Evolutionary conservation across 2,113 vertebrate species (phyloP).

Genomic region (Taurulus bubalis): DNA sequence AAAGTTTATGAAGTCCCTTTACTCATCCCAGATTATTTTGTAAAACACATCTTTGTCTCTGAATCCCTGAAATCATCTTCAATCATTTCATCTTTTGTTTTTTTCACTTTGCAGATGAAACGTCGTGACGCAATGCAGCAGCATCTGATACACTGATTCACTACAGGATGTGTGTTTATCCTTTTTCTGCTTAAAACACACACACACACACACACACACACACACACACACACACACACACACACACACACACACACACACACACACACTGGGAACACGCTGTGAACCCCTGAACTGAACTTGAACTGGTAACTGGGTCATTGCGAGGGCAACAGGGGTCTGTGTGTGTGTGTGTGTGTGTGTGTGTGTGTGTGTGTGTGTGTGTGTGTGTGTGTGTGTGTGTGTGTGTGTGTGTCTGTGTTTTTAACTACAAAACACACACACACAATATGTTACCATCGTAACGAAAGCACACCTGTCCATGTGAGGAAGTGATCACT

Average conservation of each 20-base stretch:
- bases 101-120: not conserved
- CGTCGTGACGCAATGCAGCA: not conserved
- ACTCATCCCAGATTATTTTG: not conserved
- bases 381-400: not conserved
- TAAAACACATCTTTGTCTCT: not conserved
- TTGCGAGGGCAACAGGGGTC: conserved; percentile 24
- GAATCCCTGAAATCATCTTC: not conserved
- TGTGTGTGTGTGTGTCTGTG: not conserved
- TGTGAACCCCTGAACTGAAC: conserved; percentile 75
- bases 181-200: too few relatives aligned
- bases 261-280: conserved; percentile 25
- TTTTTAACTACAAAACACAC: too few relatives aligned
- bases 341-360: not conserved
- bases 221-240: conserved; percentile 17
- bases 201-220: conserved; percentile 20
- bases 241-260: conserved; percentile 13
- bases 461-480: conserved; percentile 3
- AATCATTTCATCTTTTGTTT: not conserved
- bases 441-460: not conserved
- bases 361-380: not conserved
- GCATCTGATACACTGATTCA: not conserved
- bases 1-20: not conserved
- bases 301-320: conserved; percentile 70
- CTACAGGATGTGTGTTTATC: too few relatives aligned
- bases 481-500: not conserved